Evolutionary conservation across 2,888 invertebrate species (phyloP).

Genomic region (Netelia melanura): DNA sequence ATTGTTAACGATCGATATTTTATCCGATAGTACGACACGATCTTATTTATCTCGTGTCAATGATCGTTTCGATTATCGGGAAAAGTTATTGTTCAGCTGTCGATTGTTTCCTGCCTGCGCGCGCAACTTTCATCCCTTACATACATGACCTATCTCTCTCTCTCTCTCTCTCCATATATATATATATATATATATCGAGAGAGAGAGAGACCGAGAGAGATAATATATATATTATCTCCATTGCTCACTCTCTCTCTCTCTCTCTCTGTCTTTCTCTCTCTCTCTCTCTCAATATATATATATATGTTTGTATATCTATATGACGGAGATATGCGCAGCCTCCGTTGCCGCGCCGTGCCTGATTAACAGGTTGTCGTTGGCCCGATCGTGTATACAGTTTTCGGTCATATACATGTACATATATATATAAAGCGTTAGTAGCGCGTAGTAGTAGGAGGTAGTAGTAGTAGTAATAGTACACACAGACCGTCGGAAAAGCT

Average conservation of each 20-base stretch:
- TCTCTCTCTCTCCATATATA: background rate
- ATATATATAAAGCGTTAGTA: background rate
- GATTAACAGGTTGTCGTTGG: slow-evolving; percentile 72
- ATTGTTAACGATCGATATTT: no score
- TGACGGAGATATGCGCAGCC: slow-evolving; percentile 17
- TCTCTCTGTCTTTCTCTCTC: no score
- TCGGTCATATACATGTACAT: background rate
- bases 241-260: no score
- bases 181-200: no score
- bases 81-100: background rate
- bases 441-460: background rate
- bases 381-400: background rate
- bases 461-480: background rate
- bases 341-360: slow-evolving; percentile 44
- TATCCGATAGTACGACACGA: background rate
- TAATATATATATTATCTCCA: no score
- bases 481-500: slow-evolving; percentile 9
- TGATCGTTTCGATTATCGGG: background rate
- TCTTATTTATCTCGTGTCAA: background rate
- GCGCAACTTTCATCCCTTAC: background rate
- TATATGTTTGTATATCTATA: background rate
- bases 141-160: background rate
- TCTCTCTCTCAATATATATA: background rate
- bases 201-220: no score
- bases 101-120: background rate